A percentile compares a stretch with the other conserved stretches of the same genome.
phyloP scores from a whole-genome alignment of 2,797 vertebrate species.

The Epinephelus awoara region DNA sequence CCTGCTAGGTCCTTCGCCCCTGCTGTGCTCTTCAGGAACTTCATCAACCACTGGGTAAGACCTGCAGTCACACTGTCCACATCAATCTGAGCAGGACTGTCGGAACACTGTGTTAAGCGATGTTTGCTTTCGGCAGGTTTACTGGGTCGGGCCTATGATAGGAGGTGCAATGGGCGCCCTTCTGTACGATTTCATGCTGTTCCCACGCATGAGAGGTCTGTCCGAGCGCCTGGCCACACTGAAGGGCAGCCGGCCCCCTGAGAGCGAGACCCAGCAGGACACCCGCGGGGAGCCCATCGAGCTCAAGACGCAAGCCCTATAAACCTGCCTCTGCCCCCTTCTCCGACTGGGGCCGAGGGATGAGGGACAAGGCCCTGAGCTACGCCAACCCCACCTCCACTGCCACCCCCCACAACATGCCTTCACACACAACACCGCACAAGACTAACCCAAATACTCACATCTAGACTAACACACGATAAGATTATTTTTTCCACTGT shows the following conservation, averaged over 20 bases:
- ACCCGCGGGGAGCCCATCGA: constrained; percentile 91
- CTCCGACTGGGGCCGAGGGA: constrained; percentile 52
- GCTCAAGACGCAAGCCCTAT: constrained; percentile 94
- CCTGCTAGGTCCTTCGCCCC: constrained; percentile 95
- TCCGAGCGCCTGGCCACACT: constrained; percentile 94
- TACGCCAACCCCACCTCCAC: constrained; percentile 67
- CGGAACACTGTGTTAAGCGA: not conserved
- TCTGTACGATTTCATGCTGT: constrained; percentile 94
- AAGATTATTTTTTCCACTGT: constrained; percentile 45
- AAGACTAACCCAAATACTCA: constrained; percentile 66
- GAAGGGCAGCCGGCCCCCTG: constrained; percentile 88
- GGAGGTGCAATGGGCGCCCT: constrained; percentile 91
- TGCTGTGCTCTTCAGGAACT: constrained; percentile 93
- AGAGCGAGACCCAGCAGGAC: constrained; percentile 88
- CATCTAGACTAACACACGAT: constrained; percentile 60
- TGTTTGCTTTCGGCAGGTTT: constrained; percentile 84
- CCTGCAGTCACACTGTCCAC: not conserved
- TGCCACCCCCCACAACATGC: constrained; percentile 29
- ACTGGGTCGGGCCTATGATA: constrained; percentile 95
- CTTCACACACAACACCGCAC: constrained; percentile 54
- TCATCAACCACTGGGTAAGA: constrained; percentile 96
- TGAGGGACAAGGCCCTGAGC: constrained; percentile 72
- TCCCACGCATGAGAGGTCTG: constrained; percentile 92
- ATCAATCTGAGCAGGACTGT: not conserved
- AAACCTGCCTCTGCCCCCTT: constrained; percentile 66